phyloP scores from a whole-genome alignment of 2,113 vertebrate genomes.

The Alethe castanea region DNA sequence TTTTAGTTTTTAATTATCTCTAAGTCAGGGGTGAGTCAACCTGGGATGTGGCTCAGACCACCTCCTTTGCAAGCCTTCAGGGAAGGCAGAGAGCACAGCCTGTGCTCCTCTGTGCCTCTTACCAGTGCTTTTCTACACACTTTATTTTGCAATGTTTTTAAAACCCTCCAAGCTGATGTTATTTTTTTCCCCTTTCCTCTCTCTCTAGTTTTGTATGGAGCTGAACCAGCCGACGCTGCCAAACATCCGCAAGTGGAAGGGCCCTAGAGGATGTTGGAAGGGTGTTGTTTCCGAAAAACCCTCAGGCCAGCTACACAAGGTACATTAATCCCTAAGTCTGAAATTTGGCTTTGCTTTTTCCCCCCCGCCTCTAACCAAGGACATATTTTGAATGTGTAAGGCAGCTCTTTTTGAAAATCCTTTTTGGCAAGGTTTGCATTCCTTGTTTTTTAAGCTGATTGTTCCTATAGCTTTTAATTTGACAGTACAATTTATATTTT shows the following conservation, averaged over 20 bases:
- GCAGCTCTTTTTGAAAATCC: neutral
- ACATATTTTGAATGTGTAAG: neutral
- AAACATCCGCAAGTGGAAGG: constrained; percentile 89
- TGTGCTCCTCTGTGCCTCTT: neutral
- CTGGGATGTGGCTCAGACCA: neutral
- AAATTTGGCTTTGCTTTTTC: neutral
- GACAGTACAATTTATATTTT: neutral
- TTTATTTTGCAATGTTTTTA: neutral
- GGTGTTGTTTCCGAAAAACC: constrained; percentile 81
- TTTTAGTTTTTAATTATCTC: neutral
- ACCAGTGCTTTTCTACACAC: neutral
- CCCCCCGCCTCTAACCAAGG: fast-evolving
- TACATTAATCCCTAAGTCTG: constrained; percentile 34
- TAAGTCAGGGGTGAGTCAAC: neutral
- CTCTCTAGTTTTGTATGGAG: constrained; percentile 87
- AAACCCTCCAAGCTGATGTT: neutral
- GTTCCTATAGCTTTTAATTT: neutral
- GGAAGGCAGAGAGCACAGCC: neutral
- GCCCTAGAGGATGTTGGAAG: constrained; percentile 87
- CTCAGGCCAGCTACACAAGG: constrained; percentile 78
- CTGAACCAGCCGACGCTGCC: constrained; percentile 88
- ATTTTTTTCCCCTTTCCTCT: neutral
- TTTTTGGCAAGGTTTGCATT: neutral
- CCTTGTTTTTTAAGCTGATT: neutral
- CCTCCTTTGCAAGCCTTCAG: neutral